These are phyloP conservation scores for Anoplophora glabripennis DNA, from an alignment of 1,140 invertebrate genomes.

Conservation along the genomic window DNA sequence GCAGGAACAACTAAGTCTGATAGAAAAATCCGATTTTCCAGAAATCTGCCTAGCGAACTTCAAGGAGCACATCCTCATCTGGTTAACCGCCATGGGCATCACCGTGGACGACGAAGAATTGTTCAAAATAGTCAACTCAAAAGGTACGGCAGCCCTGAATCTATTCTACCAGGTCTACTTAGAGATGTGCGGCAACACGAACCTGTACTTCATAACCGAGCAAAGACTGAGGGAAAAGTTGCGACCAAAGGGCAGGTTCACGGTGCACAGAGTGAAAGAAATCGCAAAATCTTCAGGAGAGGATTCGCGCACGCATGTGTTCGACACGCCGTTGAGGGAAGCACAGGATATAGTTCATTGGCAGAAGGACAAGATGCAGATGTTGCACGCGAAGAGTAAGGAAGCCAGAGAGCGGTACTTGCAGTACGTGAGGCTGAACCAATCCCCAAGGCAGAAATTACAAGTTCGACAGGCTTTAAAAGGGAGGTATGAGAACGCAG, in stretches of 20 bases:
- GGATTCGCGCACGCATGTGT: slow-evolving; percentile 41
- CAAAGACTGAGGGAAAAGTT: slow-evolving; percentile 18
- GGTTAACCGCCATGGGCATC: slow-evolving; percentile 54
- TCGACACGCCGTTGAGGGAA: slow-evolving; percentile 48
- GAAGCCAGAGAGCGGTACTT: slow-evolving; percentile 32
- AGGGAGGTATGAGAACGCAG: too few relatives aligned
- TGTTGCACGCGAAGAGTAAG: slow-evolving; percentile 30
- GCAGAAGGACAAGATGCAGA: slow-evolving; percentile 53
- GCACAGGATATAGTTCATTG: slow-evolving; percentile 54
- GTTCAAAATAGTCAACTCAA: slow-evolving; percentile 52
- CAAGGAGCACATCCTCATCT: slow-evolving; percentile 49
- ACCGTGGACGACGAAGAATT: slow-evolving; percentile 51
- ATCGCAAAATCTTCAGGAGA: slow-evolving; percentile 28
- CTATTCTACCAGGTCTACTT: slow-evolving; percentile 61
- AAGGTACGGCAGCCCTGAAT: slow-evolving; percentile 51
- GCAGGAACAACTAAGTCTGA: slow-evolving; percentile 41
- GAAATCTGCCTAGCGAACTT: slow-evolving; percentile 54
- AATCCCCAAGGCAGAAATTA: neutral
- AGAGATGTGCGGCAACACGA: slow-evolving; percentile 54
- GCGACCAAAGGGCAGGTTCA: slow-evolving; percentile 12
- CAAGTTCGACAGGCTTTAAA: slow-evolving; percentile 21
- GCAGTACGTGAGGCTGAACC: neutral
- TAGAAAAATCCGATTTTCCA: slow-evolving; percentile 45
- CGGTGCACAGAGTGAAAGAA: slow-evolving; percentile 19
- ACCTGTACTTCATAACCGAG: slow-evolving; percentile 23